phyloP scores from a whole-genome alignment of 1,140 invertebrate species.

The Drosophila eugracilis region DNA sequence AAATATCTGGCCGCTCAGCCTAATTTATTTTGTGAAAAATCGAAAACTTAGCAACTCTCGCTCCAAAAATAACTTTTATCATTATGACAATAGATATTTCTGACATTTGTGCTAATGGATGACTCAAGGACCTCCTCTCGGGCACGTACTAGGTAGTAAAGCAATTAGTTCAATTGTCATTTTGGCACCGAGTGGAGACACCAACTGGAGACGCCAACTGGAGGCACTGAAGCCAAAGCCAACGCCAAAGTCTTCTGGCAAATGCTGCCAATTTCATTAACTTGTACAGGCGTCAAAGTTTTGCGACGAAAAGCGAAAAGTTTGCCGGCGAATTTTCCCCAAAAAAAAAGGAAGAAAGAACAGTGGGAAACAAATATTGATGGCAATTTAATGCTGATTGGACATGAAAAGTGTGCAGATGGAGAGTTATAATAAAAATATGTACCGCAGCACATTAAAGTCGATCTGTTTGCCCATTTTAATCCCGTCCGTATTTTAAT shows the following conservation, averaged over 20 bases:
- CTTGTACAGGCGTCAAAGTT: constrained; percentile 60
- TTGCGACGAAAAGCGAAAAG: constrained; percentile 35
- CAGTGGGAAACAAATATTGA: constrained; percentile 45
- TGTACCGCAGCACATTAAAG: constrained; percentile 15
- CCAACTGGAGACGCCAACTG: constrained; percentile 3
- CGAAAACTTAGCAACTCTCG: constrained; percentile 39
- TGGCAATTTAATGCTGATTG: constrained; percentile 66
- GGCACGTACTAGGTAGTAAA: constrained; percentile 61
- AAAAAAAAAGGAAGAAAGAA: too few species aligned
- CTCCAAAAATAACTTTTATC: constrained; percentile 54
- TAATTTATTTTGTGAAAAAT: constrained; percentile 70
- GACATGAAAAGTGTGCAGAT: constrained; percentile 14
- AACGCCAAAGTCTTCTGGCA: constrained; percentile 21
- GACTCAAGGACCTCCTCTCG: constrained; percentile 28
- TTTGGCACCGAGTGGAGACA: constrained; percentile 48
- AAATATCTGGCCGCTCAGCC: constrained; percentile 64
- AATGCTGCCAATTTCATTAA: constrained; percentile 72
- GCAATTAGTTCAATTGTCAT: constrained; percentile 82
- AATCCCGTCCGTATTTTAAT: constrained; percentile 69
- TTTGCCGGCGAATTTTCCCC: constrained; percentile 36
- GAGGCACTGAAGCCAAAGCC: too few species aligned
- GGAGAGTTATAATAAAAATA: constrained; percentile 31
- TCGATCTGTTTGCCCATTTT: constrained; percentile 45
- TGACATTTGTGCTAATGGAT: constrained; percentile 38
- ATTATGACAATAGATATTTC: constrained; percentile 53